These are phyloP conservation scores for Gymnosoma rotundatum DNA, from an alignment of 2,888 invertebrate species.

Conservation along the genomic window DNA sequence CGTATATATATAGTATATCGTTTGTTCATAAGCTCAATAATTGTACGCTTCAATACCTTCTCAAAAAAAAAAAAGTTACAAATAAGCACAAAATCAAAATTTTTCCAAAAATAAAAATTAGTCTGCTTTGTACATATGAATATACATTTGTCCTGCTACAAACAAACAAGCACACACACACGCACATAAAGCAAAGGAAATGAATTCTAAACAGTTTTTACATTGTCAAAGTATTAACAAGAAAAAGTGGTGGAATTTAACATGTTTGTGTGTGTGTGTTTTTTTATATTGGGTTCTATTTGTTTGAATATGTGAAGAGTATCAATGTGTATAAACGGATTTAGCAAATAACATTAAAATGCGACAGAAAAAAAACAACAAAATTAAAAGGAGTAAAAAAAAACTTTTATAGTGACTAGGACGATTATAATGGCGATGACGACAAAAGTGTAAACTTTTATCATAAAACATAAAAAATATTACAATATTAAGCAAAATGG, in stretches of 20 bases:
- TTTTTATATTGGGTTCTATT: not conserved
- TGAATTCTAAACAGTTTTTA: conserved; percentile 29
- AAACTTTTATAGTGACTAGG: conserved; percentile 21
- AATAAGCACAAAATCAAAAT: conserved; percentile 12
- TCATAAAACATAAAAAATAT: conserved; percentile 11
- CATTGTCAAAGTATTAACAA: conserved; percentile 15
- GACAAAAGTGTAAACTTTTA: conserved; percentile 41
- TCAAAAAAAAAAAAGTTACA: not conserved
- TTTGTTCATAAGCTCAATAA: conserved; percentile 18
- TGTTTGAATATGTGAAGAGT: conserved; percentile 20
- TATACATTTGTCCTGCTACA: not conserved
- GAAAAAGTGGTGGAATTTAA: conserved; percentile 61
- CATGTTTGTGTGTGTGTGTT: not conserved
- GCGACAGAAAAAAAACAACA: conserved; percentile 9
- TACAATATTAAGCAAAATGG: conserved; percentile 60
- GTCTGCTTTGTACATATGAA: not conserved
- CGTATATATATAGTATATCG: not conserved
- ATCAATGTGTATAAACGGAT: conserved; percentile 45
- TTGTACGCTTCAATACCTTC: conserved; percentile 49
- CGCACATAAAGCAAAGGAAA: not conserved
- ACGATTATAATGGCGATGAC: conserved; percentile 51
- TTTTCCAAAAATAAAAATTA: not conserved
- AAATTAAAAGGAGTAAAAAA: not conserved
- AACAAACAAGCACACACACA: not conserved
- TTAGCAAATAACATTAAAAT: conserved; percentile 49